Conservation (phyloP, 2,888 invertebrate species). For the Priocnemis perturbator region DNA sequence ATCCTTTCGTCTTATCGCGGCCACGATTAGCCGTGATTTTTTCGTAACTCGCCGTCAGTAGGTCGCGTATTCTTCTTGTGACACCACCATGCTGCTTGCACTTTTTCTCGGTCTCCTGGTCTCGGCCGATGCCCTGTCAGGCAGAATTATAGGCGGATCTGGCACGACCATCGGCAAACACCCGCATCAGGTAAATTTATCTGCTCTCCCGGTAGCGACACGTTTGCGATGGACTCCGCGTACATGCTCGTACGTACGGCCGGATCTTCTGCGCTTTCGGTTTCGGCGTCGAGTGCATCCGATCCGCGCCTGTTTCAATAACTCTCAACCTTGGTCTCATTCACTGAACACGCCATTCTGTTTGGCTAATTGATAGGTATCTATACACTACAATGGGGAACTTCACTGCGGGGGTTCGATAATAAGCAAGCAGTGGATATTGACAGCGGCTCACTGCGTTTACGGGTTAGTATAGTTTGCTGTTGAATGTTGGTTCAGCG, state of each 20-base stretch:
- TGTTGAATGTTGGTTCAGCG: not conserved
- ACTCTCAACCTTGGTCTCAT: no score
- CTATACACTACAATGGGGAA: slow-evolving; percentile 34
- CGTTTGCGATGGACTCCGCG: no score
- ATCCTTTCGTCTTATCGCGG: slow-evolving; percentile 21
- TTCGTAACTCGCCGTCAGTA: slow-evolving; percentile 27
- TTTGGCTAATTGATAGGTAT: slow-evolving; percentile 36
- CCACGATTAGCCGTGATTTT: slow-evolving; percentile 14
- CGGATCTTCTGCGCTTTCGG: no score
- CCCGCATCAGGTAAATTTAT: slow-evolving; percentile 62
- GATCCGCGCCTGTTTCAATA: no score
- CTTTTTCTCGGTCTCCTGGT: slow-evolving; percentile 13
- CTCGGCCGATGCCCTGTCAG: slow-evolving; percentile 5
- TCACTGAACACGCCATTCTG: slow-evolving; percentile 23
- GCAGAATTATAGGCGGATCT: slow-evolving; percentile 66
- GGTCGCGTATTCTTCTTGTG: no score
- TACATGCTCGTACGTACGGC: no score
- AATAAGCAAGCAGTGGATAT: slow-evolving; percentile 63
- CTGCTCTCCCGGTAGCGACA: not conserved
- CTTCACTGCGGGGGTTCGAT: slow-evolving; percentile 68
- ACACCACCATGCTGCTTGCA: slow-evolving; percentile 27
- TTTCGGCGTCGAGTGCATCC: no score
- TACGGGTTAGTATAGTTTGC: slow-evolving; percentile 33
- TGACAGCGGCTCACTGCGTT: slow-evolving; percentile 72
- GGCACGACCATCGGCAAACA: slow-evolving; percentile 57